Percentiles rank a stretch among this genome's conserved stretches.
Evolutionary conservation across 2,888 invertebrate species (phyloP).

Genomic region (Chrysodeixis includens): DNA sequence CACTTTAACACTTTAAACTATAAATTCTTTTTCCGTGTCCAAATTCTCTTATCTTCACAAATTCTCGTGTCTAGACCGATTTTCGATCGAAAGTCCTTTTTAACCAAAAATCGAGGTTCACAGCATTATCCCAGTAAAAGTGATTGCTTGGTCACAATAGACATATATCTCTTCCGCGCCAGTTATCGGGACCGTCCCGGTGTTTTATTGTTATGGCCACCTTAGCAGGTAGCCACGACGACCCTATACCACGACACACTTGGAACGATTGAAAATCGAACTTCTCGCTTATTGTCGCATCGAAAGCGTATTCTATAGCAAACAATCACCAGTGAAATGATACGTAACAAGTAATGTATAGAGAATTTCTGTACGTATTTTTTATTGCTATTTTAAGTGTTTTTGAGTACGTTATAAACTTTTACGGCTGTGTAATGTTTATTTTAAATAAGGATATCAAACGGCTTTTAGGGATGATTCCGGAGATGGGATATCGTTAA

Average conservation of each 20-base stretch:
- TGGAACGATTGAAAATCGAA: slow-evolving; percentile 13
- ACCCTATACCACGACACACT: slow-evolving; percentile 16
- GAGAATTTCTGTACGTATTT: slow-evolving; percentile 13
- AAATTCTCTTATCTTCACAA: too few relatives aligned
- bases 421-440: slow-evolving; percentile 57
- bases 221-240: slow-evolving; percentile 51
- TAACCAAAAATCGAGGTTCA: slow-evolving; percentile 22
- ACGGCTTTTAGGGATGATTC: slow-evolving; percentile 54
- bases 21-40: too few relatives aligned
- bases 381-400: slow-evolving; percentile 52
- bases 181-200: slow-evolving; percentile 61
- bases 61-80: too few relatives aligned
- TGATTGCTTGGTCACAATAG: slow-evolving; percentile 54
- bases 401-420: slow-evolving; percentile 50
- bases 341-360: slow-evolving; percentile 29
- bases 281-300: slow-evolving; percentile 12
- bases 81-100: slow-evolving; percentile 9
- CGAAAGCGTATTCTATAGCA: slow-evolving; percentile 7
- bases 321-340: neutral
- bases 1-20: too few relatives aligned
- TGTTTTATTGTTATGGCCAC: slow-evolving; percentile 65
- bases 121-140: slow-evolving; percentile 44
- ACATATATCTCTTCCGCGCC: slow-evolving; percentile 65
- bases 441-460: slow-evolving; percentile 60
- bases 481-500: slow-evolving; percentile 50